Conservation (phyloP, 2,113 vertebrate species). For the Tenebrosternarchus preto region DNA sequence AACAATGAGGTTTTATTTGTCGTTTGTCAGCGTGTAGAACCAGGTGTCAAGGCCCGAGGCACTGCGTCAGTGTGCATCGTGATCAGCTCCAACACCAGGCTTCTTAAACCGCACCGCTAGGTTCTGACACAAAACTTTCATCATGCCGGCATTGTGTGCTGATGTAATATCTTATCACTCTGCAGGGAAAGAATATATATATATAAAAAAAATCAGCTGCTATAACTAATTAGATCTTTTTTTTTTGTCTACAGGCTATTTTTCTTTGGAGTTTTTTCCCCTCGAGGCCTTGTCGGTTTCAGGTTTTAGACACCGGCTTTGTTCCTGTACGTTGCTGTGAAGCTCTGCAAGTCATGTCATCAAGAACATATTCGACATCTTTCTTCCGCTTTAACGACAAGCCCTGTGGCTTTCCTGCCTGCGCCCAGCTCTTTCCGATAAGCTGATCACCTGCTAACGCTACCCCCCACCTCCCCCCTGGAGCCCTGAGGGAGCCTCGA, state of each 20-base stretch:
- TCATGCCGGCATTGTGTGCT: background rate
- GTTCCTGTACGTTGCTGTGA: background rate
- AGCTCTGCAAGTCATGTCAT: background rate
- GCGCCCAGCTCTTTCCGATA: constrained; percentile 20
- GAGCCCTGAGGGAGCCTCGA: background rate
- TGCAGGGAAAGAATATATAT: too few species aligned
- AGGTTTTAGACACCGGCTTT: background rate
- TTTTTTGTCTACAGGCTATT: background rate
- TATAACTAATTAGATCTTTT: background rate
- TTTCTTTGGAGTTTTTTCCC: background rate
- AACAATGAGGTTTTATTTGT: constrained; percentile 62
- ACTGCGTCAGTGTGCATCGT: constrained; percentile 59
- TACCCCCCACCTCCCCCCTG: background rate
- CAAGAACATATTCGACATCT: background rate
- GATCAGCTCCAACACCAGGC: constrained; percentile 36
- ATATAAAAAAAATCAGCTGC: background rate
- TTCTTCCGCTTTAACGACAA: background rate
- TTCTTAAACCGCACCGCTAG: background rate
- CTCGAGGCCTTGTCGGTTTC: background rate
- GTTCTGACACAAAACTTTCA: constrained; percentile 16
- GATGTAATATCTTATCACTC: background rate
- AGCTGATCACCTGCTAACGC: constrained; percentile 9
- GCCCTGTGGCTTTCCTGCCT: constrained; percentile 11
- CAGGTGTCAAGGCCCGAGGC: constrained; percentile 71
- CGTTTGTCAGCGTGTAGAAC: constrained; percentile 53